Evolutionary conservation across 1,140 invertebrate species (phyloP).

Genomic region (Saccostrea echinata): DNA sequence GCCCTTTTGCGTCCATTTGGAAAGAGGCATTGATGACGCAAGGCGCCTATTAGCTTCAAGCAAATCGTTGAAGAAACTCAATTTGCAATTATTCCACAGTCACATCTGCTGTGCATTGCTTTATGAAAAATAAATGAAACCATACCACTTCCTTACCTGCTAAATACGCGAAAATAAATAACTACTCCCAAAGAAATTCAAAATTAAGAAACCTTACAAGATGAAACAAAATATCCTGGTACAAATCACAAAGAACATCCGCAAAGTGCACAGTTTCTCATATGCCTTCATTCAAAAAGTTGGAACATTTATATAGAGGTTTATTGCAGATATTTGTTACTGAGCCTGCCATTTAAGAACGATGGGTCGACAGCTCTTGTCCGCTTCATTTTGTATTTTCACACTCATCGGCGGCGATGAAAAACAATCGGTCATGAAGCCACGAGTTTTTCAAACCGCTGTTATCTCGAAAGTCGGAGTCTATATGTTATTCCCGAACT

Average conservation of each 20-base stretch:
- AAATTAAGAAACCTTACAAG: slow-evolving; percentile 35
- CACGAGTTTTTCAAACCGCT: slow-evolving; percentile 29
- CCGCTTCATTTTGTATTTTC: slow-evolving; percentile 36
- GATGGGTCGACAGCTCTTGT: slow-evolving; percentile 28
- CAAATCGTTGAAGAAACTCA: slow-evolving; percentile 32
- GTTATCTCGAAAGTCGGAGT: slow-evolving; percentile 34
- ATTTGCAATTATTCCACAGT: slow-evolving; percentile 33
- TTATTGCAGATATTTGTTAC: slow-evolving; percentile 39
- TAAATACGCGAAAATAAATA: slow-evolving; percentile 29
- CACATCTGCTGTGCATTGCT: slow-evolving; percentile 8
- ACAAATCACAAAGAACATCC: slow-evolving; percentile 29
- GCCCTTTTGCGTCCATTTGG: slow-evolving; percentile 20
- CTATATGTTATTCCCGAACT: slow-evolving; percentile 30
- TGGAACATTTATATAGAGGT: slow-evolving; percentile 32
- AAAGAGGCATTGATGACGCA: slow-evolving; percentile 22
- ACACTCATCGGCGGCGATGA: slow-evolving; percentile 37
- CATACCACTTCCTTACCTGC: slow-evolving; percentile 30
- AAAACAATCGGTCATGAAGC: slow-evolving; percentile 34
- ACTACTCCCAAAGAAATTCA: slow-evolving; percentile 28
- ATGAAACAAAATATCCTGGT: neutral
- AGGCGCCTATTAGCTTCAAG: slow-evolving; percentile 28
- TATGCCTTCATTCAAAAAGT: slow-evolving; percentile 31
- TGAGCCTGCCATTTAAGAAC: slow-evolving; percentile 35
- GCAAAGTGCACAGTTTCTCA: slow-evolving; percentile 23
- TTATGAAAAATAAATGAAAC: slow-evolving; percentile 38